Conservation (phyloP, 1,140 invertebrate species). For the Saccostrea cuccullata region DNA sequence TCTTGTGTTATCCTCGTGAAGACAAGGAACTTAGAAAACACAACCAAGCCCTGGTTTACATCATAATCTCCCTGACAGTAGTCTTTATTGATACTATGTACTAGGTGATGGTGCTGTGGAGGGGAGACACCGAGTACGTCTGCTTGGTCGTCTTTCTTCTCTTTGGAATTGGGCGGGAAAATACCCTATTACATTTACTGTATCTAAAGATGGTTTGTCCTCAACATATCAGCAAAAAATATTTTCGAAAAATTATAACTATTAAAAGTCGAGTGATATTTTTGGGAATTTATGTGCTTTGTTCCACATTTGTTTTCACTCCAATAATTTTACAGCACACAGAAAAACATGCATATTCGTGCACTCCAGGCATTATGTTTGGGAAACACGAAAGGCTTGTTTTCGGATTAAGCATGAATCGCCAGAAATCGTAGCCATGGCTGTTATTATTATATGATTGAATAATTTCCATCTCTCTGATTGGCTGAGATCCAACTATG, state of each 20-base stretch:
- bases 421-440: not conserved
- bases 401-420: not conserved
- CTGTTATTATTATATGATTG: too few relatives aligned
- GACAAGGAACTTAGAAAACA: not conserved
- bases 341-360: not conserved
- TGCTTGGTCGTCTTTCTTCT: not conserved
- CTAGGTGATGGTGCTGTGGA: not conserved
- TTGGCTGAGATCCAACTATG: too few relatives aligned
- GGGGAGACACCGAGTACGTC: not conserved
- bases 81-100: not conserved
- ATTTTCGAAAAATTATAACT: not conserved
- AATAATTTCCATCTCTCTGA: too few relatives aligned
- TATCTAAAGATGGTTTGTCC: constrained; percentile 2
- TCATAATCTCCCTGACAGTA: not conserved
- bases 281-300: not conserved
- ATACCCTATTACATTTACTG: not conserved
- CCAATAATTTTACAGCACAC: not conserved
- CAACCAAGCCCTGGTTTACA: not conserved
- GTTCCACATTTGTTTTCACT: not conserved
- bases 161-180: not conserved
- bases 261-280: not conserved
- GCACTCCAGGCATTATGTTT: not conserved
- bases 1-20: not conserved
- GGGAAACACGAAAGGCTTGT: not conserved
- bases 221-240: not conserved